Evolutionary conservation across 35 echinoderm and acorn worm species (phyloP).

Genomic region (Apostichopus californicus): DNA sequence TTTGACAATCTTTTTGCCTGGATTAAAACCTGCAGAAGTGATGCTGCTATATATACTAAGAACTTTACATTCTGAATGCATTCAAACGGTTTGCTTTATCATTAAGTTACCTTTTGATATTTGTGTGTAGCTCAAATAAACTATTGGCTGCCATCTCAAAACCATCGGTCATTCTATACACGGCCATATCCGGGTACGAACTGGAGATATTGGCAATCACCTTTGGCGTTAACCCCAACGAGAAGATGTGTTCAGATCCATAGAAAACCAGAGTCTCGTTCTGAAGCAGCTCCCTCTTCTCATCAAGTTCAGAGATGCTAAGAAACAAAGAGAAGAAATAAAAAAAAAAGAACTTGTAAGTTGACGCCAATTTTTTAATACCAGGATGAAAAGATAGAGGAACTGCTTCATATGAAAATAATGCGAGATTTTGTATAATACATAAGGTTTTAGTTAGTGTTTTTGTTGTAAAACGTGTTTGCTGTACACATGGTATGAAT

Average conservation of each 20-base stretch:
- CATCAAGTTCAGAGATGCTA: slow-evolving; percentile 9
- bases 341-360: not conserved
- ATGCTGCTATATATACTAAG: no score
- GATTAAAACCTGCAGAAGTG: no score
- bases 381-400: no score
- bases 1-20: no score
- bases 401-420: no score
- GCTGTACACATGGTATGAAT: no score
- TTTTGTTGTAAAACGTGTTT: no score
- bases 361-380: not conserved
- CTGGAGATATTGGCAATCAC: not conserved
- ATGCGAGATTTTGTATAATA: no score
- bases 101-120: slow-evolving; percentile 18
- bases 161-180: slow-evolving; percentile 21
- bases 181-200: not conserved
- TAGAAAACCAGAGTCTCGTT: slow-evolving; percentile 14
- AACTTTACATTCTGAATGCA: no score
- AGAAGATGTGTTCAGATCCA: slow-evolving; percentile 6
- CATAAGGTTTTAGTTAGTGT: no score
- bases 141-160: slow-evolving; percentile 23
- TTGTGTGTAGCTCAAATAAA: not conserved
- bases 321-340: not conserved
- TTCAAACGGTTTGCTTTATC: not conserved
- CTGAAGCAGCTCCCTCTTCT: not conserved
- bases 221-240: not conserved